Percentiles rank a stretch among this genome's conserved stretches.
These are phyloP conservation scores for Plectropomus leopardus DNA, from an alignment of 2,113 vertebrate species.

Conservation along the genomic window DNA sequence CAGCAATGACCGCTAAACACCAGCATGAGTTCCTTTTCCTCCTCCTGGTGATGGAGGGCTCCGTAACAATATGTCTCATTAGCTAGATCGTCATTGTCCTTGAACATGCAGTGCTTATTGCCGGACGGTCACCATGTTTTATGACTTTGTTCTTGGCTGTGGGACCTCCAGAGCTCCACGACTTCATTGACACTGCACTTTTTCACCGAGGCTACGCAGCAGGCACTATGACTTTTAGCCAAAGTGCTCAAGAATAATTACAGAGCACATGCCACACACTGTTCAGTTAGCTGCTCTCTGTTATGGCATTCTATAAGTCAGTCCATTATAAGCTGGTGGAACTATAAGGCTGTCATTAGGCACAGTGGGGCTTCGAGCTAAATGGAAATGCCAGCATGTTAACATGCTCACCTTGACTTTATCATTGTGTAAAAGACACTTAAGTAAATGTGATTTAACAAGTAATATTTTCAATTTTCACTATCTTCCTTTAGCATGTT, in stretches of 20 bases:
- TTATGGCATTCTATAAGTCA: not conserved
- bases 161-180: constrained; percentile 2
- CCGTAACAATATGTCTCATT: constrained; percentile 5
- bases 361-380: not conserved
- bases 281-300: constrained; percentile 5
- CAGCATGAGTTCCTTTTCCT: not conserved
- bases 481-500: not conserved
- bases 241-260: constrained; percentile 24
- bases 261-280: not conserved
- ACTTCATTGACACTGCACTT: constrained; percentile 34
- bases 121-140: constrained; percentile 18
- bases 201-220: constrained; percentile 9
- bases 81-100: constrained; percentile 36
- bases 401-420: not conserved
- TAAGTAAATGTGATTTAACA: not conserved
- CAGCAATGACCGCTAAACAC: not conserved
- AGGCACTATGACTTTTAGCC: constrained; percentile 12
- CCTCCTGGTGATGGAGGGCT: constrained; percentile 14
- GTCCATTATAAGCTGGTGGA: not conserved
- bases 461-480: not conserved
- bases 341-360: not conserved
- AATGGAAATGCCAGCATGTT: not conserved
- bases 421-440: not conserved
- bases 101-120: constrained; percentile 38
- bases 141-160: constrained; percentile 42